phyloP scores from a whole-genome alignment of 2,888 invertebrate genomes.

The Sphaerophoria taeniata region DNA sequence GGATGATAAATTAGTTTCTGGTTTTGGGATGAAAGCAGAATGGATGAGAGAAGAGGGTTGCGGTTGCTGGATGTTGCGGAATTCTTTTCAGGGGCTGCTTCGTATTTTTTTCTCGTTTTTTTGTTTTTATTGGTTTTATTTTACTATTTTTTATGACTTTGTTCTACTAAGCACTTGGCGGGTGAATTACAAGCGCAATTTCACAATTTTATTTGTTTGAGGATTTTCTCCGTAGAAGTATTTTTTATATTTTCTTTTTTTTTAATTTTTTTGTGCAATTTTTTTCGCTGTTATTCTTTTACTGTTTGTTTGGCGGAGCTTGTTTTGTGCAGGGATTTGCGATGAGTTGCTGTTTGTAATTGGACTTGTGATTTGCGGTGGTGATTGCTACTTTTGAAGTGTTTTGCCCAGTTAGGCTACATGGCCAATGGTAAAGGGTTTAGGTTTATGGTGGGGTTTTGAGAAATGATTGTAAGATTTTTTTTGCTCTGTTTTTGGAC shows the following conservation, averaged over 20 bases:
- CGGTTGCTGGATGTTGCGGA: constrained; percentile 69
- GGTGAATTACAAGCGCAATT: constrained; percentile 74
- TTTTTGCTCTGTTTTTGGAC: background rate
- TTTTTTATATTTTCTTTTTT: background rate
- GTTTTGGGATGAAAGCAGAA: constrained; percentile 66
- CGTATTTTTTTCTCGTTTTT: no score
- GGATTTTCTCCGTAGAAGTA: constrained; percentile 45
- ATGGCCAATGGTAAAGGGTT: background rate
- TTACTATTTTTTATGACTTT: constrained; percentile 79
- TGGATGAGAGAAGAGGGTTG: constrained; percentile 30
- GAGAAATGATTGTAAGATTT: no score
- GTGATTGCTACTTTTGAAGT: constrained; percentile 53
- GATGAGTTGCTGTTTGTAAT: constrained; percentile 70
- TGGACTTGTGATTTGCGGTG: constrained; percentile 67
- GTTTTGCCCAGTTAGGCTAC: constrained; percentile 21
- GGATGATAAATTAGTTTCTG: constrained; percentile 74
- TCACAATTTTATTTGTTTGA: constrained; percentile 74
- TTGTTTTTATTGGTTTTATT: constrained; percentile 75
- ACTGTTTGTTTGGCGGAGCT: constrained; percentile 46
- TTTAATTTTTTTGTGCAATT: constrained; percentile 23
- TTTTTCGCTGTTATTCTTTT: constrained; percentile 29
- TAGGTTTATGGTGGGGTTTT: background rate
- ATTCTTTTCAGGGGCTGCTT: constrained; percentile 73
- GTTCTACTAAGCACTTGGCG: constrained; percentile 75
- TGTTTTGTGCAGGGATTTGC: constrained; percentile 63